Evolutionary conservation across 2,113 vertebrate species (phyloP).

Genomic region (Struthio camelus): DNA sequence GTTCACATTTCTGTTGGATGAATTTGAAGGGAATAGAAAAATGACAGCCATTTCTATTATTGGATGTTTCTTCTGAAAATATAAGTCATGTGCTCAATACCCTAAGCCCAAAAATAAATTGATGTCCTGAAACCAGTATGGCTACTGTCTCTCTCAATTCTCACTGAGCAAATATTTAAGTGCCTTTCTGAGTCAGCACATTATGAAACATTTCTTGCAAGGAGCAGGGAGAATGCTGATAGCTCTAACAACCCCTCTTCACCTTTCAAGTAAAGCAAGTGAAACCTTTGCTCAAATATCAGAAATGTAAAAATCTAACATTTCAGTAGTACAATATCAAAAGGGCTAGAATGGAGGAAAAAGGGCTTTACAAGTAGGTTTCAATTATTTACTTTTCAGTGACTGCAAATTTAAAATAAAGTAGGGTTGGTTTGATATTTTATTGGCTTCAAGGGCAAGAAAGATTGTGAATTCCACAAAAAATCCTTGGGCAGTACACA

Average conservation of each 20-base stretch:
- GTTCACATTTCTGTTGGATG: not conserved
- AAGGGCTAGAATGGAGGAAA: not conserved
- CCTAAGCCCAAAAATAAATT: slow-evolving; percentile 31
- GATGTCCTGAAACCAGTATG: not conserved
- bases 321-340: not conserved
- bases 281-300: not conserved
- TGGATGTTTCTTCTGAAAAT: slow-evolving; percentile 48
- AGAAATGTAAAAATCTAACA: not conserved
- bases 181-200: not conserved
- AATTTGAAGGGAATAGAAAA: slow-evolving; percentile 33
- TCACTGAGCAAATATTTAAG: not conserved
- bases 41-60: not conserved
- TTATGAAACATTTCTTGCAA: not conserved
- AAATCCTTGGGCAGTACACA: not conserved
- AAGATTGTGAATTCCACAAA: not conserved
- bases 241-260: not conserved
- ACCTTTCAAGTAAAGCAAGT: not conserved
- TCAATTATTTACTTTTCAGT: not conserved
- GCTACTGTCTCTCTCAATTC: slow-evolving; percentile 39
- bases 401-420: not conserved
- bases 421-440: not conserved
- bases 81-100: not conserved
- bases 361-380: not conserved
- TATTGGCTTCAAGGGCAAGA: not conserved
- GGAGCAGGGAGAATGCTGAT: not conserved